Evolutionary conservation across 1,140 invertebrate species (phyloP).

Genomic region (Neodiprion pinetum): DNA sequence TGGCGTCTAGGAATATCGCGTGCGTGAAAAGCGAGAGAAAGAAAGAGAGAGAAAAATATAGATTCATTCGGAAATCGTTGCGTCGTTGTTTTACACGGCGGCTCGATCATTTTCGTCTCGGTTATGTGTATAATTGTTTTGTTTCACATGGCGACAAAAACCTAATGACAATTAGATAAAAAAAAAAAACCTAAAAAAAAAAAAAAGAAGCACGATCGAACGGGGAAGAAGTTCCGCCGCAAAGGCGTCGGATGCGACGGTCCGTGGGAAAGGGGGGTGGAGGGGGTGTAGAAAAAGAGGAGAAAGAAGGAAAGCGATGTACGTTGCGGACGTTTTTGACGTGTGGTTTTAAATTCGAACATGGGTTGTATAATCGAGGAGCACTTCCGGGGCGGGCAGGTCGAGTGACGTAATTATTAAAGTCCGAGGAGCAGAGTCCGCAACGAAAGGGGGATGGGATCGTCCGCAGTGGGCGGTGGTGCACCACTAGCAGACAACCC

Average conservation of each 20-base stretch:
- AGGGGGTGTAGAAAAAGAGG: not conserved
- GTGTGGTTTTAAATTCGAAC: constrained; percentile 10
- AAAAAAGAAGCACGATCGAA: not conserved
- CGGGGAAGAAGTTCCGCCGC: too few species aligned
- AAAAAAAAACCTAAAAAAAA: not conserved
- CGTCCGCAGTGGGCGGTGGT: constrained; percentile 37
- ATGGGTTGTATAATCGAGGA: not conserved
- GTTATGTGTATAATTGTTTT: too few species aligned
- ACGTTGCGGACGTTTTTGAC: constrained; percentile 9
- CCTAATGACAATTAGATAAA: too few species aligned
- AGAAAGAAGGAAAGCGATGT: constrained; percentile 1
- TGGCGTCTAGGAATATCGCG: not conserved
- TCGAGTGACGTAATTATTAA: constrained; percentile 9
- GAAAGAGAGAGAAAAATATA: not conserved
- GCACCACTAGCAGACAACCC: constrained; percentile 23
- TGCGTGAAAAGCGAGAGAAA: constrained; percentile 7
- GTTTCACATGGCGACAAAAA: too few species aligned
- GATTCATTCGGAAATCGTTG: too few species aligned
- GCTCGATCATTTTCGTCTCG: too few species aligned
- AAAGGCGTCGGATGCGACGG: too few species aligned
- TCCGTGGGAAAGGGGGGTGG: not conserved
- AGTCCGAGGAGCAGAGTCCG: constrained; percentile 2
- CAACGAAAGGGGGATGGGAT: constrained; percentile 19
- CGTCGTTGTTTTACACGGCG: too few species aligned
- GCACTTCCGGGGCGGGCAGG: not conserved